Evolutionary conservation across 92 coral and sea anemone genomes (phyloP).

Genomic region (Siderastrea siderea): DNA sequence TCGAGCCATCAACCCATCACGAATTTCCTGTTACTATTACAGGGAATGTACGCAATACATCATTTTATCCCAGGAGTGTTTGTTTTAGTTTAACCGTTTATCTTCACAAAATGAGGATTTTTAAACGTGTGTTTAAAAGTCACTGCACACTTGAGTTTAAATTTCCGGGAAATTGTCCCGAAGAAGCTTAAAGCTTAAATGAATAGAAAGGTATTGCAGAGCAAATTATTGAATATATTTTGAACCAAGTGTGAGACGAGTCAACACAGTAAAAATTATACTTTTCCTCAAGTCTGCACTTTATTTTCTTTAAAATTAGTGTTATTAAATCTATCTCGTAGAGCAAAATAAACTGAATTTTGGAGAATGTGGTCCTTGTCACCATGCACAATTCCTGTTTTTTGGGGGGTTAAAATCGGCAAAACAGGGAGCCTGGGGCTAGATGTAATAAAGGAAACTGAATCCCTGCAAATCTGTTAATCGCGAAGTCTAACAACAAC

Average conservation of each 20-base stretch:
- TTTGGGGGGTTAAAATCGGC: too few relatives aligned
- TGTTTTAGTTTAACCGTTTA: neutral
- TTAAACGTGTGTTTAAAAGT: neutral
- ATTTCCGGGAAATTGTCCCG: slow-evolving; percentile 25
- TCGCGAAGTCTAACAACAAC: too few relatives aligned
- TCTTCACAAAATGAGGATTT: neutral
- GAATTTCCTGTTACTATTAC: neutral
- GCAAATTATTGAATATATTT: neutral
- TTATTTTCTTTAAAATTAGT: too few relatives aligned
- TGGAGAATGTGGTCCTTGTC: too few relatives aligned
- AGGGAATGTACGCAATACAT: neutral
- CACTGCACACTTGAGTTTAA: neutral
- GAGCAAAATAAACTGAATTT: too few relatives aligned
- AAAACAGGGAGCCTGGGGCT: too few relatives aligned
- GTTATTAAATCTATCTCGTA: too few relatives aligned
- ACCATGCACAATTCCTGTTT: too few relatives aligned
- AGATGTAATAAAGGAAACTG: too few relatives aligned
- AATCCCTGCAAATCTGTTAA: too few relatives aligned
- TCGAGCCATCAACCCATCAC: neutral
- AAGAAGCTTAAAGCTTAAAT: slow-evolving; percentile 15
- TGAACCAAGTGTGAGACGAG: neutral
- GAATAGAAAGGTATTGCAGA: neutral
- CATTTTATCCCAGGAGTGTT: neutral
- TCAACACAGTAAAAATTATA: neutral
- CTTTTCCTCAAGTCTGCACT: too few relatives aligned